These are phyloP conservation scores for Champsocephalus esox DNA, from an alignment of 2,797 vertebrate genomes.

Conservation along the genomic window DNA sequence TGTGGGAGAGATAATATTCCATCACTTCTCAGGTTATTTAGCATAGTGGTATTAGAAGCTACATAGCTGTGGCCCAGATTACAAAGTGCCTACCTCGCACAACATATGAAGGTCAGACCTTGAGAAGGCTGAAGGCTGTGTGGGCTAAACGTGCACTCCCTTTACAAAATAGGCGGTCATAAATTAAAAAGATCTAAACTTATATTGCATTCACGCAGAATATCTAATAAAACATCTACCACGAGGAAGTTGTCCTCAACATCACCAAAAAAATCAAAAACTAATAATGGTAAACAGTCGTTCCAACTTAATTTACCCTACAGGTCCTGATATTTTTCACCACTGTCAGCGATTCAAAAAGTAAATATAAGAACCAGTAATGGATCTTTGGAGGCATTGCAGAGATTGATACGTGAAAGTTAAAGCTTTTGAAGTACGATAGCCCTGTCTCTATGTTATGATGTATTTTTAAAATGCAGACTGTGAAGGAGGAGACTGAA, in stretches of 20 bases:
- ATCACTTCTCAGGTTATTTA: constrained; percentile 5
- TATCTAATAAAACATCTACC: neutral
- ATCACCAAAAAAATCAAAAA: neutral
- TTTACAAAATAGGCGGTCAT: neutral
- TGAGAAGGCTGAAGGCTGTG: neutral
- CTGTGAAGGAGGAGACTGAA: neutral
- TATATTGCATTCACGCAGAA: neutral
- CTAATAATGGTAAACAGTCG: neutral
- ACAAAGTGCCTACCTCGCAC: constrained; percentile 1
- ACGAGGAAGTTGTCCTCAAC: neutral
- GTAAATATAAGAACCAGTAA: neutral
- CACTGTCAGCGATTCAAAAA: neutral
- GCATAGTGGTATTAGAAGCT: neutral
- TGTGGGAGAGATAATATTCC: neutral
- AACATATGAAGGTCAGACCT: constrained; percentile 1
- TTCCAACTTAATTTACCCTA: neutral
- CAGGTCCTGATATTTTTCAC: neutral
- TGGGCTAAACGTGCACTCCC: neutral
- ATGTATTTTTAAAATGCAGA: neutral
- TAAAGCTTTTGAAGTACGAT: neutral
- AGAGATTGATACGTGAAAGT: neutral
- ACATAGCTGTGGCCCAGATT: neutral
- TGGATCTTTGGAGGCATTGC: neutral
- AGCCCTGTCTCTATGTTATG: neutral
- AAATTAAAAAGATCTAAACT: neutral